Evolutionary conservation across 1,140 invertebrate genomes (phyloP).

Genomic region (Lepidurus couesii): DNA sequence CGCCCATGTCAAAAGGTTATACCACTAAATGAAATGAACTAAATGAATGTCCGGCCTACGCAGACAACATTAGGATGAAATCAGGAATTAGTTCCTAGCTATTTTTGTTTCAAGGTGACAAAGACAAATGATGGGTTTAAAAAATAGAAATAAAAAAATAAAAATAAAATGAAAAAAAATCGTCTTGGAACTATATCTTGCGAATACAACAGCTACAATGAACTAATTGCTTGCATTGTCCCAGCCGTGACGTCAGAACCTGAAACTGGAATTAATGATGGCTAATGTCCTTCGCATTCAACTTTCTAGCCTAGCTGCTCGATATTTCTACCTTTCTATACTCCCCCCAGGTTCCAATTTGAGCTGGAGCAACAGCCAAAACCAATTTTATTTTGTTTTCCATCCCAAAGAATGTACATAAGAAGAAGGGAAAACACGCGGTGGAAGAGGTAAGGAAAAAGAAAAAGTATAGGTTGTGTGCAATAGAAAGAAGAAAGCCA

Average conservation of each 20-base stretch:
- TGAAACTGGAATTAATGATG: constrained; percentile 5
- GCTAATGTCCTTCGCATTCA: constrained; percentile 15
- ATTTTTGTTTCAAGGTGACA: neutral
- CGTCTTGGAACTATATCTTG: neutral
- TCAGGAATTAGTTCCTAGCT: neutral
- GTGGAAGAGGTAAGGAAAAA: neutral
- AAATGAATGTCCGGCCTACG: neutral
- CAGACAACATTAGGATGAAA: neutral
- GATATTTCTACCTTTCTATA: no score
- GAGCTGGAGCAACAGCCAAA: neutral
- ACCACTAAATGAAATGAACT: constrained; percentile 1
- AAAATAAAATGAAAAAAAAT: no score
- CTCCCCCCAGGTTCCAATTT: neutral
- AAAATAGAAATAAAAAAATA: neutral
- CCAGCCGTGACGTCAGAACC: neutral
- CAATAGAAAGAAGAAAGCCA: neutral
- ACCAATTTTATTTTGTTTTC: neutral
- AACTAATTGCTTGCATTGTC: neutral
- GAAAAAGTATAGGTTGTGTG: neutral
- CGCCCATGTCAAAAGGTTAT: constrained; percentile 5
- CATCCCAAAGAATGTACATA: neutral
- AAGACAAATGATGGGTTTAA: neutral
- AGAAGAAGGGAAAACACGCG: neutral
- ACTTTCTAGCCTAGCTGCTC: neutral
- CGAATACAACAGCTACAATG: neutral